Base-by-base conservation (phyloP, 2,113 vertebrate genomes). In the Festucalex cinctus region DNA sequence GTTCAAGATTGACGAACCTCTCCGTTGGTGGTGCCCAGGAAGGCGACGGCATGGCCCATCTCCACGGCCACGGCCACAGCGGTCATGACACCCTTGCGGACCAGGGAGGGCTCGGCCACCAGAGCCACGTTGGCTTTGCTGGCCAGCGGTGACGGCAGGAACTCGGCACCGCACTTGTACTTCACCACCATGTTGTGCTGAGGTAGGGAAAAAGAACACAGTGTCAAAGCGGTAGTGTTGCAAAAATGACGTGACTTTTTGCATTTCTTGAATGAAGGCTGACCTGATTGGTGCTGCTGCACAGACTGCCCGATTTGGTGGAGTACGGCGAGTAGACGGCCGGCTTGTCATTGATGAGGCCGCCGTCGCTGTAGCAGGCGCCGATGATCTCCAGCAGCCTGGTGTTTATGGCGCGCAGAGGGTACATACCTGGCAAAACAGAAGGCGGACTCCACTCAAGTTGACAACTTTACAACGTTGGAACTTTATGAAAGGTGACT, bases 101-200 rank as follows among this genome's bases (percentile, higher is more conserved):
- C 62, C 67, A 88, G 39, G 0, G 71, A 3, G 2, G 85, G 76
- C 10, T 76, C 62, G 0, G 85, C 46, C 1, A 59, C 74, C 14
- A 93, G 46, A 66, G 91, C 91, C 7, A 88, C 89, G 19, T 88
- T 83, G 0, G 85, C 66, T 73, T 82, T 94, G 72, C 94, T 95
- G 82, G 95, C 96, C 89, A 98, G 79, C 0, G 97, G 96, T 28
- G 98, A 95, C 0, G 96, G 95, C 73, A 99, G 91, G 83, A 96
- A 95, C 77, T 99, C 97, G 0, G 88, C 95, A 48, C 97, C 96
- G 53, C 97, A 99, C 0, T 54, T 86, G 81, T 92, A 95, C 0
- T 0, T 72, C 35, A 68, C 9, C 1, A 66, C 72, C 74, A 73
- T 73, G 22, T 65, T 1, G 0, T 62, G 54, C 79, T 91, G 66